Percentiles rank a stretch among this genome's conserved stretches.
Conservation (phyloP, 2,113 vertebrate species). For the Pelvicachromis taeniatus region DNA sequence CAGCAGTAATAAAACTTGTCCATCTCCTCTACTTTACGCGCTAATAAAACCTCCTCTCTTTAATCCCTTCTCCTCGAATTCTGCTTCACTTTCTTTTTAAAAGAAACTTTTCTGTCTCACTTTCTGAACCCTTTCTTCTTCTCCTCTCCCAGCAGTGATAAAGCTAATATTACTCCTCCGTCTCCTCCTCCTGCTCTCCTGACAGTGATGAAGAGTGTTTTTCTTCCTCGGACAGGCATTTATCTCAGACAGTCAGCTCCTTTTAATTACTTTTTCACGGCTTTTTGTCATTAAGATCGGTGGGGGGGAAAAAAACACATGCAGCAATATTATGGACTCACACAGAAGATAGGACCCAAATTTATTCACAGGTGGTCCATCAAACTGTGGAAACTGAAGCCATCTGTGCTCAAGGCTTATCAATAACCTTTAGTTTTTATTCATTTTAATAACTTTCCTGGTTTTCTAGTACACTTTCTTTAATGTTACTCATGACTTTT, state of each 20-base stretch:
- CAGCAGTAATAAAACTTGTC: neutral
- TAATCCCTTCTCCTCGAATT: neutral
- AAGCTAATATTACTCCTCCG: constrained; percentile 4
- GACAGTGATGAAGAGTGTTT: constrained; percentile 56
- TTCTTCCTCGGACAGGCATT: constrained; percentile 20
- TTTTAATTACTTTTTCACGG: constrained; percentile 38
- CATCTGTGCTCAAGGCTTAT: neutral
- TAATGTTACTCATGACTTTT: neutral
- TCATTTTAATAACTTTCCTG: neutral
- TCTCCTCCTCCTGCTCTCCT: constrained; percentile 15
- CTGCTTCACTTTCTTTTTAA: neutral
- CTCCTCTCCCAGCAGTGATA: neutral
- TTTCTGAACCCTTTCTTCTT: neutral
- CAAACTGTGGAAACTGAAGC: neutral
- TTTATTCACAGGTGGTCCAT: neutral
- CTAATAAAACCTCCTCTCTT: constrained; percentile 14
- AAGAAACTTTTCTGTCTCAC: constrained; percentile 5
- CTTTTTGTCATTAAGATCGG: neutral
- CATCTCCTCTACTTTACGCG: neutral
- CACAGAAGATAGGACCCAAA: neutral
- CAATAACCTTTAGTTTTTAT: neutral
- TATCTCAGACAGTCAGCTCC: constrained; percentile 16
- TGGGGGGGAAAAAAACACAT: neutral
- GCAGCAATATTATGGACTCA: neutral
- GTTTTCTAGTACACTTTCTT: neutral